These are phyloP conservation scores for Manis pentadactyla DNA, from an alignment of 2,797 vertebrate genomes.

Conservation along the genomic window DNA sequence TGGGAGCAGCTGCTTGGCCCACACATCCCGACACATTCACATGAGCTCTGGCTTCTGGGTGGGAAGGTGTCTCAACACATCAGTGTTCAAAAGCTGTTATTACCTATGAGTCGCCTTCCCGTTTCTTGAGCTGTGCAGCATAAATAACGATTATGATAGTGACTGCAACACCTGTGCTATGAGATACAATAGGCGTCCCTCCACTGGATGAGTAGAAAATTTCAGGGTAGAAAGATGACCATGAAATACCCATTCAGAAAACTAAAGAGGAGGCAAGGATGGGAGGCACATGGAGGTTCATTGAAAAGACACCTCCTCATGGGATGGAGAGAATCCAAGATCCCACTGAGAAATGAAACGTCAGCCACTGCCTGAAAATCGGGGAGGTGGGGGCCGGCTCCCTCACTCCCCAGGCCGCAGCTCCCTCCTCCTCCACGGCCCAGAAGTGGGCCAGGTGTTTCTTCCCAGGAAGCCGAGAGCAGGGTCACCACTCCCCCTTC, in stretches of 20 bases:
- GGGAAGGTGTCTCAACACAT: slow-evolving; percentile 12
- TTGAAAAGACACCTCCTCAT: slow-evolving; percentile 31
- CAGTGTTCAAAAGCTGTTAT: slow-evolving; percentile 58
- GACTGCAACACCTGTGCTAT: slow-evolving; percentile 63
- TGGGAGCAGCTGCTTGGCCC: background rate
- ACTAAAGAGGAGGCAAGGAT: background rate
- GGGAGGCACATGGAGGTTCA: background rate
- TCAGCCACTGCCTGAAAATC: background rate
- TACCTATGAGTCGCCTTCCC: background rate
- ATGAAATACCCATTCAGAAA: slow-evolving; percentile 53
- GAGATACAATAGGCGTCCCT: slow-evolving; percentile 48
- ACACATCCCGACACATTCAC: background rate
- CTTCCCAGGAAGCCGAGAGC: background rate
- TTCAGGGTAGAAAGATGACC: slow-evolving; percentile 69
- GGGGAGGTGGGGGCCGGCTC: background rate
- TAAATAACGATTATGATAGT: slow-evolving; percentile 66
- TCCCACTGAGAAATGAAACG: slow-evolving; percentile 61
- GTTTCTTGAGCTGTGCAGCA: background rate
- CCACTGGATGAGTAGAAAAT: slow-evolving; percentile 73
- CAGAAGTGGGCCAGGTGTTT: background rate
- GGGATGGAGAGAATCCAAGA: slow-evolving; percentile 56
- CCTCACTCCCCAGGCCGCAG: background rate
- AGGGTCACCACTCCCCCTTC: background rate
- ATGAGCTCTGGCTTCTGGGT: slow-evolving; percentile 41
- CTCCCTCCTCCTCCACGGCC: background rate